A percentile compares a stretch with the other conserved stretches of the same genome.
These are phyloP conservation scores for Beroe ovata DNA, from an alignment of 37 sponge, comb jelly and placozoan genomes.

Conservation along the genomic window DNA sequence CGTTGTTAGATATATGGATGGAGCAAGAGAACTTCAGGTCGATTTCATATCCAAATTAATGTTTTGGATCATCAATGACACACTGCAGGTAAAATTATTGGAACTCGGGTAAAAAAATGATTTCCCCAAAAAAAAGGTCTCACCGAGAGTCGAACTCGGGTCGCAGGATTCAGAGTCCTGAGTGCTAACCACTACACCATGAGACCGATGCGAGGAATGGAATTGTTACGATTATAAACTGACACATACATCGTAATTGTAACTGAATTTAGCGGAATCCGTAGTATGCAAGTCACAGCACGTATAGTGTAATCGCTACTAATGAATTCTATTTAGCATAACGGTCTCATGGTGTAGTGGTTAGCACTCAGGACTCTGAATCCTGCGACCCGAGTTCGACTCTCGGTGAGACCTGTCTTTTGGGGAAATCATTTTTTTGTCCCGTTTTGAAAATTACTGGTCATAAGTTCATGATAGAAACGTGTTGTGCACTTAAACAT, in stretches of 20 bases:
- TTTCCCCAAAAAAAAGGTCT: slow-evolving; percentile 80
- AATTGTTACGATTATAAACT: no score
- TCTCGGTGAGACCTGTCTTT: slow-evolving; percentile 87
- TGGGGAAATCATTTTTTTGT: neutral
- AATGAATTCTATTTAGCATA: no score
- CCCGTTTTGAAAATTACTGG: no score
- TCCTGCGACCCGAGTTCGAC: slow-evolving; percentile 96
- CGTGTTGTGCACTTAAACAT: no score
- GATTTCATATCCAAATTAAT: slow-evolving; percentile 26
- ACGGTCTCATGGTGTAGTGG: slow-evolving; percentile 90
- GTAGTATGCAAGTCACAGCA: no score
- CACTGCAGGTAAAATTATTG: slow-evolving; percentile 1
- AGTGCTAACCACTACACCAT: slow-evolving; percentile 96
- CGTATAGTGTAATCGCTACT: no score
- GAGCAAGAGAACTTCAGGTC: slow-evolving; percentile 38
- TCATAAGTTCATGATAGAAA: no score
- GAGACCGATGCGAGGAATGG: slow-evolving; percentile 68
- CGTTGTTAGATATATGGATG: neutral
- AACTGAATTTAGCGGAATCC: no score
- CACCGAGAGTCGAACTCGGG: slow-evolving; percentile 97
- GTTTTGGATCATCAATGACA: slow-evolving; percentile 36
- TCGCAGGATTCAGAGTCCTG: slow-evolving; percentile 97
- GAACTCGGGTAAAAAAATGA: slow-evolving; percentile 68
- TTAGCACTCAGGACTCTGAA: slow-evolving; percentile 98
- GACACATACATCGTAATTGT: no score